These are phyloP conservation scores for Lasioglossum pauxillum DNA, from an alignment of 2,888 invertebrate species.

Conservation along the genomic window DNA sequence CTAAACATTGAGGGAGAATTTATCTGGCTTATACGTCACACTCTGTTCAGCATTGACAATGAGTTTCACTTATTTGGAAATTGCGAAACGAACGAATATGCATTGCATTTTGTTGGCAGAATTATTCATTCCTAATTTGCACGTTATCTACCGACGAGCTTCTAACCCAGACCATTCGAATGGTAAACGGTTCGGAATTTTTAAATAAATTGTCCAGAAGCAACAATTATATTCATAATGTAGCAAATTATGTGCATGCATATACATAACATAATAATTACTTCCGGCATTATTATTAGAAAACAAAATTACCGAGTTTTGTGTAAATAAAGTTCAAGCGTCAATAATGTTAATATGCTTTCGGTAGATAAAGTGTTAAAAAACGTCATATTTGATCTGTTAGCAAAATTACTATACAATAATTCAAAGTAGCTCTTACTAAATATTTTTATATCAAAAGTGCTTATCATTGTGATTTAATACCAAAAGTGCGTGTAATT, in stretches of 20 bases:
- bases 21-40: no score
- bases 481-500: not conserved
- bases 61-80: not conserved
- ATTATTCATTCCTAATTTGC: not conserved
- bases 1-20: no score
- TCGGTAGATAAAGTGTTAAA: not conserved
- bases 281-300: not conserved
- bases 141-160: not conserved
- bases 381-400: not conserved
- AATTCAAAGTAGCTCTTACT: not conserved
- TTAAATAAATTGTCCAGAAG: not conserved
- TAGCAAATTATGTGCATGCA: not conserved
- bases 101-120: not conserved
- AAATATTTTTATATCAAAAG: no score
- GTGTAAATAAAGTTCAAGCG: not conserved
- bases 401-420: not conserved
- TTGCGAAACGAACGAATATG: not conserved
- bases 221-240: not conserved
- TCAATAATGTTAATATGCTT: not conserved
- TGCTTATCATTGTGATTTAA: no score
- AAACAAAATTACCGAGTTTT: not conserved
- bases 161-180: not conserved
- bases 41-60: not conserved
- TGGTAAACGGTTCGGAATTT: not conserved
- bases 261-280: not conserved